phyloP scores from a whole-genome alignment of 92 coral and sea anemone species.

The Scolanthus callimorphus region DNA sequence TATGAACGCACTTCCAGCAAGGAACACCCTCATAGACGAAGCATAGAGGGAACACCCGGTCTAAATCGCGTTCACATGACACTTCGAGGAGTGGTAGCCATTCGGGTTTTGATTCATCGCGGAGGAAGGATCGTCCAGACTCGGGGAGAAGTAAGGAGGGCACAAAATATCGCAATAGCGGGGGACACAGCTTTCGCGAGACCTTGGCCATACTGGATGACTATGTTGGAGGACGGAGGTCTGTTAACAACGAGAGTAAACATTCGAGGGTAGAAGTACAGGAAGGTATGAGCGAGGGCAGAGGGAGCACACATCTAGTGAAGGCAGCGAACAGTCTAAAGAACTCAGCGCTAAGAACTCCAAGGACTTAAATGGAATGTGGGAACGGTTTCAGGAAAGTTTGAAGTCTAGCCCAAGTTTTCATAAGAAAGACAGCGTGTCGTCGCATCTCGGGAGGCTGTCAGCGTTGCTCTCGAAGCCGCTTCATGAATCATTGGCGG shows the following conservation, averaged over 20 bases:
- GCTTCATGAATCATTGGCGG: conserved; percentile 28
- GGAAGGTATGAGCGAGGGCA: conserved; percentile 12
- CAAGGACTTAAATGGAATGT: conserved; percentile 57
- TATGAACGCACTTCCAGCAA: no score
- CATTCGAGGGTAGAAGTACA: no score
- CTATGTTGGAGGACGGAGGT: conserved; percentile 32
- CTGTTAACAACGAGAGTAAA: conserved; percentile 20
- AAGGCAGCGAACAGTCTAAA: conserved; percentile 18
- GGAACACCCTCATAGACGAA: no score
- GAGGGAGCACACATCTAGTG: conserved; percentile 9
- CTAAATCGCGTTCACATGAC: no score
- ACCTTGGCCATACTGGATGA: conserved; percentile 22
- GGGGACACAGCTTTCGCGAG: conserved; percentile 23
- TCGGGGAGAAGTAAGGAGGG: conserved; percentile 8
- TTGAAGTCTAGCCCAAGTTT: conserved; percentile 36
- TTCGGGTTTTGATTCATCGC: no score
- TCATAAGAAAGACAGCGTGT: conserved; percentile 33
- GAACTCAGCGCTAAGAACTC: conserved; percentile 26
- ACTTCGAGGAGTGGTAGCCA: no score
- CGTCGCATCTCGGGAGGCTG: conserved; percentile 58
- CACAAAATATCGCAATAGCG: conserved; percentile 8
- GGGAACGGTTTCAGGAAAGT: conserved; percentile 70
- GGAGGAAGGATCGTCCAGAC: no score
- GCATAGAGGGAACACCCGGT: no score
- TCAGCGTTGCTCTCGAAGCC: conserved; percentile 65